Percentiles rank a stretch among this genome's conserved stretches.
phyloP scores from a whole-genome alignment of 2,113 vertebrate species.

The Coreoperca whiteheadi region DNA sequence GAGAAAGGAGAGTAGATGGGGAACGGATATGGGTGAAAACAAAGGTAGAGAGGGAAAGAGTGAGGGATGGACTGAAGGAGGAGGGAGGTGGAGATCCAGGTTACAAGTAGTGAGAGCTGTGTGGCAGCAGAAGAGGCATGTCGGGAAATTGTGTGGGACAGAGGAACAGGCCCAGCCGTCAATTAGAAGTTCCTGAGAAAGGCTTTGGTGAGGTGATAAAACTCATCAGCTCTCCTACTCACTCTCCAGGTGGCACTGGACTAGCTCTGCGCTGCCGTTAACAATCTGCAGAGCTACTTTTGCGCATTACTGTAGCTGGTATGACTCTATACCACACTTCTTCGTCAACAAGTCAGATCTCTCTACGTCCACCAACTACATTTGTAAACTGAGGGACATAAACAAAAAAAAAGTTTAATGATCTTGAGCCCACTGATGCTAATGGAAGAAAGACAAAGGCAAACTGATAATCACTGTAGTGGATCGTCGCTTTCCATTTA shows the following conservation, averaged over 20 bases:
- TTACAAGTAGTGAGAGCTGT: slow-evolving; percentile 66
- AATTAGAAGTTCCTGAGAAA: slow-evolving; percentile 78
- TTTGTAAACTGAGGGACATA: slow-evolving; percentile 4
- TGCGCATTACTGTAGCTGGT: slow-evolving; percentile 50
- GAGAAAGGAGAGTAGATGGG: slow-evolving; percentile 93
- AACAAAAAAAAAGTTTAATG: slow-evolving; percentile 28
- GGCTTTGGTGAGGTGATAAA: slow-evolving; percentile 80
- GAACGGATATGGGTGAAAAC: slow-evolving; percentile 73
- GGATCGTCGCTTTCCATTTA: slow-evolving; percentile 63
- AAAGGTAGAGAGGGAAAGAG: slow-evolving; percentile 90
- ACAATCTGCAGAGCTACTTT: slow-evolving; percentile 63
- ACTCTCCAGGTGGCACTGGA: slow-evolving; percentile 69
- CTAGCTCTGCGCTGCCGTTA: slow-evolving; percentile 66
- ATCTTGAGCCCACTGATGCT: background rate
- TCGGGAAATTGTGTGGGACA: slow-evolving; percentile 83
- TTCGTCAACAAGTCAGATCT: slow-evolving; percentile 22
- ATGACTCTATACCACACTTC: slow-evolving; percentile 28
- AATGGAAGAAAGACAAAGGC: slow-evolving; percentile 50
- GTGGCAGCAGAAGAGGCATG: slow-evolving; percentile 78
- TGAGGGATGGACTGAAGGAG: slow-evolving; percentile 68
- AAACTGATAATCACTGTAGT: slow-evolving; percentile 63
- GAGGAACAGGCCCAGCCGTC: slow-evolving; percentile 77
- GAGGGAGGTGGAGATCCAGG: slow-evolving; percentile 91
- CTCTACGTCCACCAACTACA: slow-evolving; percentile 4
- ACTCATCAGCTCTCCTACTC: slow-evolving; percentile 79